phyloP scores from a whole-genome alignment of 2,797 vertebrate species.

The Alca torda region DNA sequence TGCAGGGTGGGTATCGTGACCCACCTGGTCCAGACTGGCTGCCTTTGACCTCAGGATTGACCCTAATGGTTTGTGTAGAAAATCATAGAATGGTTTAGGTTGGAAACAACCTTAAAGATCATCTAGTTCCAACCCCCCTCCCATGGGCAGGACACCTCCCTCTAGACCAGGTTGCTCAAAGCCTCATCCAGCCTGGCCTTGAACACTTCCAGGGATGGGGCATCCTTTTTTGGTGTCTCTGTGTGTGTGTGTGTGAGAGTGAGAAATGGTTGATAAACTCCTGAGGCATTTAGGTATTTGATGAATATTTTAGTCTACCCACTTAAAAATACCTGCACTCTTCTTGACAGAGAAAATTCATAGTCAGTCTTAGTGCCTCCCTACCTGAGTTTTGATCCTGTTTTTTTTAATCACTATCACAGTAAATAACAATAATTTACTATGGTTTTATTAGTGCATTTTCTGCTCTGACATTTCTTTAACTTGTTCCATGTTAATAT shows the following conservation, averaged over 20 bases:
- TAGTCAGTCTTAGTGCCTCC: background rate
- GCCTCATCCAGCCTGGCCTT: too few species aligned
- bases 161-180: too few species aligned
- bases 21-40: background rate
- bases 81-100: too few species aligned
- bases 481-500: background rate
- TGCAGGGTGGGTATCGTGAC: fast-evolving
- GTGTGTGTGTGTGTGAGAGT: too few species aligned
- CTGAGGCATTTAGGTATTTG: background rate
- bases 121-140: too few species aligned
- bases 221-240: background rate
- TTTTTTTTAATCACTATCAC: background rate
- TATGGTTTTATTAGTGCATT: background rate
- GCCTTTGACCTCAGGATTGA: background rate
- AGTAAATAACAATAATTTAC: background rate
- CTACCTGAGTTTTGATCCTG: background rate
- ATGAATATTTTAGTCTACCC: background rate
- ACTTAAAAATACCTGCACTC: background rate
- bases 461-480: background rate
- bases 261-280: background rate
- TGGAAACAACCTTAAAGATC: too few species aligned
- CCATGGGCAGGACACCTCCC: too few species aligned
- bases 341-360: background rate
- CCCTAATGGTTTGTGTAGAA: background rate
- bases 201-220: too few species aligned